phyloP scores from a whole-genome alignment of 2,797 vertebrate genomes.

The Protosalanx chinensis region DNA sequence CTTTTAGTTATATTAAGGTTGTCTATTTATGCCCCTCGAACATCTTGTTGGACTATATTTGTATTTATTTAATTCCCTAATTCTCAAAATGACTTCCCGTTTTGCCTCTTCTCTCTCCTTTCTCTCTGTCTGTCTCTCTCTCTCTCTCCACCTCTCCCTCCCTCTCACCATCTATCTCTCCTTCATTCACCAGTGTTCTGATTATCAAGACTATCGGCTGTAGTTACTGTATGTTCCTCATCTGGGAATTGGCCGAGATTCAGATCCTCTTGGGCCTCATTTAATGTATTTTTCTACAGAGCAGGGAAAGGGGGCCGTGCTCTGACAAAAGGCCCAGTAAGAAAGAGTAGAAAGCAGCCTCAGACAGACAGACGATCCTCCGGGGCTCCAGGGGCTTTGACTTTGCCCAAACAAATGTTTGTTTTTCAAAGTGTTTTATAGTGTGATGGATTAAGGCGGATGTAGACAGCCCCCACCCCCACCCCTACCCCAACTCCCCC shows the following conservation, averaged over 20 bases:
- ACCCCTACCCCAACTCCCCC: slow-evolving; percentile 13
- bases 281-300: slow-evolving; percentile 64
- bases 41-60: slow-evolving; percentile 25
- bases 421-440: slow-evolving; percentile 69
- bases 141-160: not conserved
- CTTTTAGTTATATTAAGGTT: slow-evolving; percentile 21
- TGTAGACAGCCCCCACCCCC: slow-evolving; percentile 52
- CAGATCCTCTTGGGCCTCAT: slow-evolving; percentile 60
- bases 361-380: slow-evolving; percentile 63
- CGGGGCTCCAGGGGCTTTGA: slow-evolving; percentile 60
- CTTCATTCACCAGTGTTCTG: slow-evolving; percentile 50
- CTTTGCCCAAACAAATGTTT: slow-evolving; percentile 71
- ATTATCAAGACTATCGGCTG: slow-evolving; percentile 63
- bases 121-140: no score
- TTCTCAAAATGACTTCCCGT: no score
- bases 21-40: slow-evolving; percentile 17
- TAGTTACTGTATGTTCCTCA: slow-evolving; percentile 57
- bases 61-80: no score
- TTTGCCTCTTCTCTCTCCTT: slow-evolving; percentile 12
- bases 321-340: slow-evolving; percentile 50
- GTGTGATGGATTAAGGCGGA: slow-evolving; percentile 66
- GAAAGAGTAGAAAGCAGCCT: slow-evolving; percentile 58
- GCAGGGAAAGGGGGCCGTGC: slow-evolving; percentile 41
- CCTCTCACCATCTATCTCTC: slow-evolving; percentile 29
- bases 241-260: slow-evolving; percentile 62